These are phyloP conservation scores for Stegastes partitus DNA, from an alignment of 2,113 vertebrate genomes.

Conservation along the genomic window DNA sequence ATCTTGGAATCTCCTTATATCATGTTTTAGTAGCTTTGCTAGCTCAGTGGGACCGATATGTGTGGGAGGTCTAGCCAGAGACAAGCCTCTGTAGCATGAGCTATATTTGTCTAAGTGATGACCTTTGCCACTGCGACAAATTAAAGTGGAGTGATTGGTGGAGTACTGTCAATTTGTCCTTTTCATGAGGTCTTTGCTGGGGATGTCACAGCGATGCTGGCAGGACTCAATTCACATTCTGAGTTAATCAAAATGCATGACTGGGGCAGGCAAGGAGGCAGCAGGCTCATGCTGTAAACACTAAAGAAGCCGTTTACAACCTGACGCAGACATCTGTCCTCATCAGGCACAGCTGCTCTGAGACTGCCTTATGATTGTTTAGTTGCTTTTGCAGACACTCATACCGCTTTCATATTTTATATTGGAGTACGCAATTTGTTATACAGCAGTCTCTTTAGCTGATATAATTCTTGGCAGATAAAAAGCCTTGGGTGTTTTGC, in stretches of 20 bases:
- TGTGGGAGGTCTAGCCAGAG: constrained; percentile 48
- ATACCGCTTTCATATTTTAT: constrained; percentile 59
- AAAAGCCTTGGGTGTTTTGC: constrained; percentile 43
- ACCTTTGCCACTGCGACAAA: constrained; percentile 70
- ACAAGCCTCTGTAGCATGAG: constrained; percentile 22
- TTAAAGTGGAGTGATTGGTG: constrained; percentile 71
- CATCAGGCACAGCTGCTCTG: constrained; percentile 71
- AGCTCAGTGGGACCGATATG: constrained; percentile 36
- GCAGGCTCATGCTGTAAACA: constrained; percentile 67
- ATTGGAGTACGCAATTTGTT: constrained; percentile 53
- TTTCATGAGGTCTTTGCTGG: constrained; percentile 55
- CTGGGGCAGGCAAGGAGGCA: constrained; percentile 55
- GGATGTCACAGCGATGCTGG: constrained; percentile 49
- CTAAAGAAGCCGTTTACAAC: constrained; percentile 73
- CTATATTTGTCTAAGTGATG: constrained; percentile 63
- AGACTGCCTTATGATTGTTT: constrained; percentile 66
- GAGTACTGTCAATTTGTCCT: constrained; percentile 56
- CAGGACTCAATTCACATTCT: constrained; percentile 60
- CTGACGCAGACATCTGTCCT: constrained; percentile 75
- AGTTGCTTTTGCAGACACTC: constrained; percentile 69
- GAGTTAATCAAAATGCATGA: constrained; percentile 75
- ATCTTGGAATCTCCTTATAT: constrained; percentile 80
- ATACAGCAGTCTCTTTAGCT: constrained; percentile 53
- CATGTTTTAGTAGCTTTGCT: constrained; percentile 73
- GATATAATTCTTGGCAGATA: constrained; percentile 58